These are phyloP conservation scores for Centropyge bicolor DNA, from an alignment of 2,797 vertebrate genomes.

Conservation along the genomic window DNA sequence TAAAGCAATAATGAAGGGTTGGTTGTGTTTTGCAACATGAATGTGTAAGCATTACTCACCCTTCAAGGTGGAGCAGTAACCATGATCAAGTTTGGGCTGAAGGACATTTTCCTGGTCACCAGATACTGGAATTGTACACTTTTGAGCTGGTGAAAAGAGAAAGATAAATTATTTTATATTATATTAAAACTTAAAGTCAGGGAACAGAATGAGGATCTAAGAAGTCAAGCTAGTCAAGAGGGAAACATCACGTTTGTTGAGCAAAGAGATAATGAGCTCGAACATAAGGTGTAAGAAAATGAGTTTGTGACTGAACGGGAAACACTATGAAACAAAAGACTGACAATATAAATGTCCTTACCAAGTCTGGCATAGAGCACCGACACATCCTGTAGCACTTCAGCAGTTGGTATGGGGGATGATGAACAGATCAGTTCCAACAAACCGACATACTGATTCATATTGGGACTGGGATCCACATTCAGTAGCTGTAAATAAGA, in stretches of 20 bases:
- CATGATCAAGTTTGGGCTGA: constrained; percentile 43
- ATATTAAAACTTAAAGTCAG: constrained; percentile 7
- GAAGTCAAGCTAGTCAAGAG: background rate
- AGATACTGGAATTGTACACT: constrained; percentile 67
- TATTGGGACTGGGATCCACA: constrained; percentile 79
- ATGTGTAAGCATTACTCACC: constrained; percentile 67
- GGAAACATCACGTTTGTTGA: constrained; percentile 9
- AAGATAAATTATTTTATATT: background rate
- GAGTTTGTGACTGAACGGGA: constrained; percentile 18
- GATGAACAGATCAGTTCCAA: constrained; percentile 83
- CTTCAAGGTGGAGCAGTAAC: constrained; percentile 82
- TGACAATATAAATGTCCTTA: constrained; percentile 53
- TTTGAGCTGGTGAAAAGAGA: constrained; percentile 76
- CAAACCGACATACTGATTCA: constrained; percentile 86
- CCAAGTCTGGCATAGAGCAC: constrained; percentile 85
- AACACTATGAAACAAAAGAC: constrained; percentile 20
- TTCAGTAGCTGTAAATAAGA: constrained; percentile 64
- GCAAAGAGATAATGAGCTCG: constrained; percentile 30
- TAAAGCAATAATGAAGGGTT: background rate
- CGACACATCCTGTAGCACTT: constrained; percentile 85
- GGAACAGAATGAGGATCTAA: constrained; percentile 5
- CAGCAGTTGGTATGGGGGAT: constrained; percentile 72
- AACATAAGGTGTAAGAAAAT: constrained; percentile 16
- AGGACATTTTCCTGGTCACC: constrained; percentile 71
- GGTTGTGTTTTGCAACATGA: background rate